Percentiles rank a stretch among this genome's conserved stretches.
Evolutionary conservation across 1,140 invertebrate species (phyloP).

Genomic region (Adoxophyes honmai): DNA sequence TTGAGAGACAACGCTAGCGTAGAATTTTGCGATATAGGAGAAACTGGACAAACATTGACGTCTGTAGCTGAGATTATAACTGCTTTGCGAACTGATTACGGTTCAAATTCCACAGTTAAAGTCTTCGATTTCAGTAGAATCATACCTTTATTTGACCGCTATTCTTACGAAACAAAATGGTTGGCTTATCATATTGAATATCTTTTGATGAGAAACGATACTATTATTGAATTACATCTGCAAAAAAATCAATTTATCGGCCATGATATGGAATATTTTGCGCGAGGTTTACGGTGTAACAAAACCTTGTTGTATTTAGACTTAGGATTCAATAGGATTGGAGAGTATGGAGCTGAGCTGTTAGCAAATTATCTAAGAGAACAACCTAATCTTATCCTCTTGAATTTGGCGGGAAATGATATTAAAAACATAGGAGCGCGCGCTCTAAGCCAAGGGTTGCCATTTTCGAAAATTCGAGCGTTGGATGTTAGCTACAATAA

Average conservation of each 20-base stretch:
- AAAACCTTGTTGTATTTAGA: conserved; percentile 74
- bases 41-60: conserved; percentile 73
- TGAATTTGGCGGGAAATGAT: conserved; percentile 77
- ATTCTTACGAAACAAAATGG: conserved; percentile 64
- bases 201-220: conserved; percentile 59
- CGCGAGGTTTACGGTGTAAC: conserved; percentile 71
- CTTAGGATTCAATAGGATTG: conserved; percentile 78
- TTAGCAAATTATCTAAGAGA: conserved; percentile 75
- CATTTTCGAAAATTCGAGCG: conserved; percentile 74
- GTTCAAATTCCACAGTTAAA: conserved; percentile 61
- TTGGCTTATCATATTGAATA: conserved; percentile 63
- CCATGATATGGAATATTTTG: conserved; percentile 77
- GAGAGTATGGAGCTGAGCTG: conserved; percentile 75
- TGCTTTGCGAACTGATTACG: conserved; percentile 60
- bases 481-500: conserved; percentile 77
- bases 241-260: conserved; percentile 79
- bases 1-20: conserved; percentile 66
- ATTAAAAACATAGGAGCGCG: conserved; percentile 76
- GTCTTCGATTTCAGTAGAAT: conserved; percentile 78
- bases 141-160: conserved; percentile 60
- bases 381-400: conserved; percentile 59
- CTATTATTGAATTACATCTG: conserved; percentile 76
- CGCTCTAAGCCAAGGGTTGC: conserved; percentile 71
- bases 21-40: conserved; percentile 74
- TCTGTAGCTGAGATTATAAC: conserved; percentile 72